phyloP scores from a whole-genome alignment of 2,113 vertebrate species.

The Solea senegalensis region DNA sequence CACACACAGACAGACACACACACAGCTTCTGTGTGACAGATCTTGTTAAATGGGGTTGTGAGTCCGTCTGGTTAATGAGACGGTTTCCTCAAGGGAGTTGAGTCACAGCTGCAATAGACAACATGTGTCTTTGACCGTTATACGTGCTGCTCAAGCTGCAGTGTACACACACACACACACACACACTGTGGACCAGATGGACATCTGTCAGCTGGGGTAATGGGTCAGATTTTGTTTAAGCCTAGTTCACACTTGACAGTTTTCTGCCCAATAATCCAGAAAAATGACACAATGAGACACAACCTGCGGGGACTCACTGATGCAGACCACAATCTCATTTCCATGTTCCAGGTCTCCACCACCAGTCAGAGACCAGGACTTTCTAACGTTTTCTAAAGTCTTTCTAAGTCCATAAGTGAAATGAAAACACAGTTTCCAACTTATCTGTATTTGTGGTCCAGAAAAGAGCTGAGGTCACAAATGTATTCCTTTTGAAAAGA shows the following conservation, averaged over 20 bases:
- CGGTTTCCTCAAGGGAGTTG: slow-evolving; percentile 18
- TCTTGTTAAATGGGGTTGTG: slow-evolving; percentile 15
- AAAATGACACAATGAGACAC: not conserved
- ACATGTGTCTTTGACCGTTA: slow-evolving; percentile 46
- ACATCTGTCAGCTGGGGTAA: slow-evolving; percentile 27
- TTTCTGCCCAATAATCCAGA: not conserved
- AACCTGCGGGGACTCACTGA: no score
- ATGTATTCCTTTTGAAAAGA: no score
- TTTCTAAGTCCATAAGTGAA: no score
- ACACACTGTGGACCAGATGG: slow-evolving; percentile 43
- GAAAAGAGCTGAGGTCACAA: no score
- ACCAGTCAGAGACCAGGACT: no score
- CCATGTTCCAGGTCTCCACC: no score
- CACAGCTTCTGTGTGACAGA: slow-evolving; percentile 8
- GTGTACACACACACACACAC: not conserved
- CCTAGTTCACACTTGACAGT: no score
- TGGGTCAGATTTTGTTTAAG: slow-evolving; percentile 26
- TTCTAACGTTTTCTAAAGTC: no score
- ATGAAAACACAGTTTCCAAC: no score
- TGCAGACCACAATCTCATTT: no score
- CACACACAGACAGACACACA: not conserved
- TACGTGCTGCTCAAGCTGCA: slow-evolving; percentile 20
- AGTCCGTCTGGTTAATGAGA: slow-evolving; percentile 50
- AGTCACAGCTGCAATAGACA: slow-evolving; percentile 48
- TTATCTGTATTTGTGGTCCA: no score